Base-by-base conservation (phyloP, 2,797 vertebrate genomes). In the Pelodytes ibericus region DNA sequence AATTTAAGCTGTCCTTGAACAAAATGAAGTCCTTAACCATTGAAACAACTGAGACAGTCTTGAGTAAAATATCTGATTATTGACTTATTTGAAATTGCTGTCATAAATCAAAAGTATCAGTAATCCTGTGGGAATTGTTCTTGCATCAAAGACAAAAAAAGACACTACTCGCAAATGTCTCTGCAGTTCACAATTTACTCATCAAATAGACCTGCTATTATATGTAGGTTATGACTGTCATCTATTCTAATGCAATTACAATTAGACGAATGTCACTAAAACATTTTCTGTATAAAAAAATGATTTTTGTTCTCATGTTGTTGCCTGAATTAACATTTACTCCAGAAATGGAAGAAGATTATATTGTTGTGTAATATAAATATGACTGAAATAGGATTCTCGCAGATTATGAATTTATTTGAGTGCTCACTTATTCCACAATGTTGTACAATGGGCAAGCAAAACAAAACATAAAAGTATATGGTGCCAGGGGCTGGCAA, bases 31-130 rank as follows among this genome's bases (percentile, higher is more conserved):
- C 67, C 56, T 71, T 71, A 67, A 49, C 53, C 31, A 60, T 72
- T 67, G 63, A 72, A 78, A 72, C 75, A 78, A 70, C 70, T 72
- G 75, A 67, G 75, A 67, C 62, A 78, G 60, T n/a, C 56, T 60
- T 78, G 72, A 72, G 62, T 78, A 78, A 78, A 78, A 72, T 78
- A 78, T 78, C 69, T 78, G 70, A 67, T 78, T 72, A 78, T 62
- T 72, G 75, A 72, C 61, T 72, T 78, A 67, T 60, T 59, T 72
- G 70, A 72, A 72, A 78, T 78, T 78, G 41, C 41, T 78, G 30
- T 78, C 70, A 78, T 78, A 72, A 78, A 78, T 78, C 75, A 78
- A 72, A 59, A 51, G 29, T 61, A 53, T 72, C 62, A 67, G 39
- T 61, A 60, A 33, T 72, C 75, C 61, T 33, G 9, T 36, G 69